phyloP scores from a whole-genome alignment of 2,797 vertebrate genomes.

The Myiotriccus ornatus region DNA sequence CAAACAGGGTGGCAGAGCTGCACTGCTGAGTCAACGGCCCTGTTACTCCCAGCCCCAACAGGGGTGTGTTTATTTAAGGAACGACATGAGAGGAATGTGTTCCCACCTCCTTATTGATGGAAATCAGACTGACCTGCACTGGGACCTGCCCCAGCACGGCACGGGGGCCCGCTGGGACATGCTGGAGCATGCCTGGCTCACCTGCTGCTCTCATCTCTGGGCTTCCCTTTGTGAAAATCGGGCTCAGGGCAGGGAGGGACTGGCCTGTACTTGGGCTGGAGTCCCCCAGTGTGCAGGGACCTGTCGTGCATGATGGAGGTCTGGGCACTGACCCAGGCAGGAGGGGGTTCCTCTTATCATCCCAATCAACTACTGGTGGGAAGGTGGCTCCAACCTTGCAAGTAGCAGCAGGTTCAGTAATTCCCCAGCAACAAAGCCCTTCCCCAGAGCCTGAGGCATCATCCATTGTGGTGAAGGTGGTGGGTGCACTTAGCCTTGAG shows the following conservation, averaged over 20 bases:
- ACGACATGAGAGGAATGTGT: background rate
- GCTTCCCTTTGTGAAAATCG: background rate
- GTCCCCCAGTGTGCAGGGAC: accelerated
- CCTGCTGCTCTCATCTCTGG: accelerated
- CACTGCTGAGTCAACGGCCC: accelerated
- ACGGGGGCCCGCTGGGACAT: background rate
- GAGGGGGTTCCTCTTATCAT: background rate
- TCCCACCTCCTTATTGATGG: background rate
- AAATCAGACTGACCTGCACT: background rate
- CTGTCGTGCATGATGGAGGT: background rate
- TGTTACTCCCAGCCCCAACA: background rate
- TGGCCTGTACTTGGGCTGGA: background rate
- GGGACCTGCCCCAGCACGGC: background rate
- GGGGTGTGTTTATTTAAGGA: background rate
- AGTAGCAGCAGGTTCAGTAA: background rate
- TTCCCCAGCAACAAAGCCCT: background rate
- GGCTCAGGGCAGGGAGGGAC: background rate
- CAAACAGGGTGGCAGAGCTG: background rate
- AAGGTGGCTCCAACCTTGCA: background rate
- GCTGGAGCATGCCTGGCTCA: background rate
- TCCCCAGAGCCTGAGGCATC: background rate
- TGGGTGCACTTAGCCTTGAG: background rate
- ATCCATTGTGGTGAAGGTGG: background rate
- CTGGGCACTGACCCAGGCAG: background rate
- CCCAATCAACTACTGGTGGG: background rate